Conservation (phyloP, 1,140 invertebrate species). For the Nebria ingens region DNA sequence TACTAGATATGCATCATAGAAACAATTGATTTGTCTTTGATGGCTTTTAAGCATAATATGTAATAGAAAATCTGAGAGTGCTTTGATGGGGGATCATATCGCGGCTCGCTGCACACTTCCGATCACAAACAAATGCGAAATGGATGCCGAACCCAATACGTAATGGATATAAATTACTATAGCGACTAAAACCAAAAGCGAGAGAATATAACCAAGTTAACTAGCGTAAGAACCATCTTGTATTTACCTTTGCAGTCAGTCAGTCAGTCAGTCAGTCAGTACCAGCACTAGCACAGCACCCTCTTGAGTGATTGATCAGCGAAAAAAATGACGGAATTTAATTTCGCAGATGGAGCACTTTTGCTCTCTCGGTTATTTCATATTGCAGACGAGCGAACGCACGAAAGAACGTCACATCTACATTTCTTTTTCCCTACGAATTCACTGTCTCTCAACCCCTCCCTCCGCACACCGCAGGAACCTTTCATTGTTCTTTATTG, state of each 20-base stretch:
- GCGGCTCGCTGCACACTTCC: background rate
- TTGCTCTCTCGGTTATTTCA: background rate
- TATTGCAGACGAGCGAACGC: background rate
- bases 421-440: background rate
- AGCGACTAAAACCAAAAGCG: background rate
- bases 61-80: too few relatives aligned
- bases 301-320: slow-evolving; percentile 6
- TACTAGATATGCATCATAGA: too few relatives aligned
- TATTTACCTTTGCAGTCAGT: slow-evolving; percentile 2
- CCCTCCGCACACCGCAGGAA: too few relatives aligned
- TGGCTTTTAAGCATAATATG: too few relatives aligned
- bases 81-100: too few relatives aligned
- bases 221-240: slow-evolving; percentile 2
- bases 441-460: background rate
- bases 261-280: too few relatives aligned
- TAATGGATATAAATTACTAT: slow-evolving; percentile 7
- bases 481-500: background rate
- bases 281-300: too few relatives aligned
- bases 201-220: slow-evolving; percentile 1
- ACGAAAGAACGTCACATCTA: background rate
- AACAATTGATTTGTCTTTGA: too few relatives aligned
- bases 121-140: background rate
- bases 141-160: background rate
- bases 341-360: slow-evolving; percentile 9
- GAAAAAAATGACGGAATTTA: slow-evolving; percentile 8